Conservation (phyloP, 2,113 vertebrate genomes). For the Rutilus rutilus region DNA sequence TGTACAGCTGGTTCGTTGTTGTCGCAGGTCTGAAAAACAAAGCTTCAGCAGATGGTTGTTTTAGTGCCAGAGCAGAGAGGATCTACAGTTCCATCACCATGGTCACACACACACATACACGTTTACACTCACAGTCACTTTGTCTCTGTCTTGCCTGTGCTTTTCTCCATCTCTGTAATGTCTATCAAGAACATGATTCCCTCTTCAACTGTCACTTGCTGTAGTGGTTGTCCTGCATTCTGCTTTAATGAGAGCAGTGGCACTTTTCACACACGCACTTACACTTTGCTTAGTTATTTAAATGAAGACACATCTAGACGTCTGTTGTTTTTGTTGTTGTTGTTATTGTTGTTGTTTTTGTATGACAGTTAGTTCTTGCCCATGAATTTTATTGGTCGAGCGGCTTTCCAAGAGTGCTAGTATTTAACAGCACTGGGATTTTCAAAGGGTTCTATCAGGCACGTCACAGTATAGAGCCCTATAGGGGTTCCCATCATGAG, state of each 20-base stretch:
- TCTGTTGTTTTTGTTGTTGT: not conserved
- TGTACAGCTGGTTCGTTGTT: constrained; percentile 56
- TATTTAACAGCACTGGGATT: not conserved
- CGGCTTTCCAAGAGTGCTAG: not conserved
- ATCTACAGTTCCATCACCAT: constrained; percentile 40
- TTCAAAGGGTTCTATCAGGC: no score
- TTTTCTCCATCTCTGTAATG: constrained; percentile 4
- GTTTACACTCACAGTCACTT: constrained; percentile 18
- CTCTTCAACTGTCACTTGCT: not conserved
- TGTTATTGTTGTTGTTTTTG: not conserved
- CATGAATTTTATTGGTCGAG: not conserved
- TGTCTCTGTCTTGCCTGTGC: constrained; percentile 6
- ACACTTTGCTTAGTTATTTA: not conserved
- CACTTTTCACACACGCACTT: not conserved
- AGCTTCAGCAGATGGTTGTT: constrained; percentile 61
- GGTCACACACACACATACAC: constrained; percentile 38
- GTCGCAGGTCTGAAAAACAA: constrained; percentile 59
- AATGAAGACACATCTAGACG: not conserved
- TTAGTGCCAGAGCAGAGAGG: constrained; percentile 47
- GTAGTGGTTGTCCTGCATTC: not conserved
- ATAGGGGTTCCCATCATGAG: no score
- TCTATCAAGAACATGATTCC: not conserved
- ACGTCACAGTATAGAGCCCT: no score
- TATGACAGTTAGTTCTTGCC: not conserved
- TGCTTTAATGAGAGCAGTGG: not conserved